Base-by-base conservation (phyloP, 2,113 vertebrate species). In the western clawed frog (Xenopus tropicalis) region DNA sequence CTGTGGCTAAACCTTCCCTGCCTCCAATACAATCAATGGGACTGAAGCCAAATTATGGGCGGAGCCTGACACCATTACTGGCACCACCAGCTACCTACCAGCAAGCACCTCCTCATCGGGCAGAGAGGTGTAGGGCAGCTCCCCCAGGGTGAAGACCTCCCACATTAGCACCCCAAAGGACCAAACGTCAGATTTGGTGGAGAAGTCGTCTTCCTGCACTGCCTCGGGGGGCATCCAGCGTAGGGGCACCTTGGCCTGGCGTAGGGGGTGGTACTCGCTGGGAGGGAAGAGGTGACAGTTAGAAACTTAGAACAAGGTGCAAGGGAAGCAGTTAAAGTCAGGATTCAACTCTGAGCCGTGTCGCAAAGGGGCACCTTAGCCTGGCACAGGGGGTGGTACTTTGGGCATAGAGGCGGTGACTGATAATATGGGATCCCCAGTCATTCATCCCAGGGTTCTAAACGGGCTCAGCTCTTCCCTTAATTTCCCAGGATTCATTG, bases 261-360 rank as follows among this genome's bases (percentile, higher is more conserved):
- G 93, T 88, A 96, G 95, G 84, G 96, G 94, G 86, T 95, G 98
- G 87, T 99, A 98, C 85, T 98, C 97, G 14, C 97, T 98, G 85
- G 0, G 14, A 14, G 29, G 22, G 20, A 57, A 17, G 74, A 69
- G 72, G 21, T n/a, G n/a, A n/a, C 14, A 70, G 11, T 54, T 0
- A 14, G n/a, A n/a, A n/a, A n/a, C n/a, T n/a, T n/a, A n/a, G n/a
- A n/a, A n/a, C n/a, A n/a, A 7, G 23, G 3, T 12, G 59, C 14
- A 42, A 17, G 11, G 23, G 14, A 6, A 46, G 3, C 14, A 4
- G 77, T n/a, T n/a, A n/a, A n/a, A n/a, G n/a, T n/a, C n/a, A n/a
- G n/a, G n/a, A n/a, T n/a, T n/a, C n/a, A n/a, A n/a, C n/a, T n/a
- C n/a, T n/a, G 23, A 20, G 23, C 23, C 2, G 22, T 48, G n/a